Base-by-base conservation (phyloP, 2,113 vertebrate genomes). In the Hyaena hyaena region DNA sequence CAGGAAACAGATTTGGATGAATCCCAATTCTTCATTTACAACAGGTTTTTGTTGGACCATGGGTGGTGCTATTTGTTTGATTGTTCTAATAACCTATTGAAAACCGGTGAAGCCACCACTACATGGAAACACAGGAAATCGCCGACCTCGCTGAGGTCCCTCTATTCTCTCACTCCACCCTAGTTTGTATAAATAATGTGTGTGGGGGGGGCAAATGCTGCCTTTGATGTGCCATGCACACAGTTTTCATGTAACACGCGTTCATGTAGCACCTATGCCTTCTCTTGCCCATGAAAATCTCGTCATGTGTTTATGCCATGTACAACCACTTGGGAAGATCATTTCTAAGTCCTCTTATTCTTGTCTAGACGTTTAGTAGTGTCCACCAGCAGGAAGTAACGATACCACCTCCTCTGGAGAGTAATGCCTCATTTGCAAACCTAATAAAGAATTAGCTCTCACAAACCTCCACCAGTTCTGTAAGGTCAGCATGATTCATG, bases 281-380 rank as follows among this genome's bases (percentile, higher is more conserved):
- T 91, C 77, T 53, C 26, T 95, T 95, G 76, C 66, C 45, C 88
- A 81, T 19, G 84, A 69, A 24, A 68, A 88, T n/a, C 26, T 92
- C 45, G 12, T 65, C 8, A 2, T 85, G 48, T 53, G 55, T 84
- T 80, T 89, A 45, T 69, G 24, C 19, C 33, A 16, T 66, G 35
- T 33, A 76, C 6, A 79, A 69, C 53, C 23, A 55, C n/a, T n/a
- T 69, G 24, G 66, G 19, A 93, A 85, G 15, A 43, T 88, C 21
- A 76, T 83, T 53, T 69, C 50, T 53, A 80, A 39, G 16, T 66
- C 9, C 26, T 84, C 10, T 28, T 33, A 39, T 53, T 91, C 61
- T 45, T 26, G 58, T 83, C 48, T 69, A 1, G 23, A 31, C 35
- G 5, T 33, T 85, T 35, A 89, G 24, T 23, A 43, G 17, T 31